Percentiles rank a stretch among this genome's conserved stretches.
phyloP scores from a whole-genome alignment of 2,797 vertebrate genomes.

The Scleropages formosus region DNA sequence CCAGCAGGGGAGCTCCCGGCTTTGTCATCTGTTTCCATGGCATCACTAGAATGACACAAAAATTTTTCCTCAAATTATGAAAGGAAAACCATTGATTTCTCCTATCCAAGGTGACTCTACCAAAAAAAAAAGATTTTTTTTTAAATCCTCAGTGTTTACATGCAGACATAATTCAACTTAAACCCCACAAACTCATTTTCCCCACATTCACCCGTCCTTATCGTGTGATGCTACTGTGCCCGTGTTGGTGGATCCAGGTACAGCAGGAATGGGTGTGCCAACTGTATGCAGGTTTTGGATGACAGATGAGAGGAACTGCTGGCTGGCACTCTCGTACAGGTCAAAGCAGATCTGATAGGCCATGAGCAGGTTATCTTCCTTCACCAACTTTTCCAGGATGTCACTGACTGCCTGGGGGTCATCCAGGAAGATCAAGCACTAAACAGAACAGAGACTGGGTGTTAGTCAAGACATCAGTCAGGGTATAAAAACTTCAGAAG shows the following conservation, averaged over 20 bases:
- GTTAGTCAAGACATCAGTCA: background rate
- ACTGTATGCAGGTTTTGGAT: constrained; percentile 94
- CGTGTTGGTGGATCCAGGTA: constrained; percentile 94
- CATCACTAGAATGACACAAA: constrained; percentile 71
- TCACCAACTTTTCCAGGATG: constrained; percentile 94
- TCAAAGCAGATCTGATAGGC: constrained; percentile 99
- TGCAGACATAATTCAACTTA: background rate
- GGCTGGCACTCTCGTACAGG: constrained; percentile 96
- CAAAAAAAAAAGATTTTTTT: too few relatives aligned
- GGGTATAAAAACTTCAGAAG: background rate
- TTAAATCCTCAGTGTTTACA: background rate
- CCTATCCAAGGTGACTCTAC: too few relatives aligned
- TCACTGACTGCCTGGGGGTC: constrained; percentile 98
- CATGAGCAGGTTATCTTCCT: constrained; percentile 98
- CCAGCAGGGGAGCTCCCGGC: constrained; percentile 74
- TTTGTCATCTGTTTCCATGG: constrained; percentile 97
- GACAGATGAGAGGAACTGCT: constrained; percentile 96
- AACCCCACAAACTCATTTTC: too few relatives aligned
- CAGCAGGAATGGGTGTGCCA: constrained; percentile 88
- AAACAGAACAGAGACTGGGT: constrained; percentile 32
- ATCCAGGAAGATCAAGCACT: constrained; percentile 98
- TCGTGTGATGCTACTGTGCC: constrained; percentile 85
- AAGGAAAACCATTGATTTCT: background rate
- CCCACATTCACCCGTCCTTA: constrained; percentile 79
- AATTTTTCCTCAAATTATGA: background rate